A percentile compares a stretch with the other conserved stretches of the same genome.
Evolutionary conservation across 2,797 vertebrate species (phyloP).

Genomic region (Cyclopterus lumpus): DNA sequence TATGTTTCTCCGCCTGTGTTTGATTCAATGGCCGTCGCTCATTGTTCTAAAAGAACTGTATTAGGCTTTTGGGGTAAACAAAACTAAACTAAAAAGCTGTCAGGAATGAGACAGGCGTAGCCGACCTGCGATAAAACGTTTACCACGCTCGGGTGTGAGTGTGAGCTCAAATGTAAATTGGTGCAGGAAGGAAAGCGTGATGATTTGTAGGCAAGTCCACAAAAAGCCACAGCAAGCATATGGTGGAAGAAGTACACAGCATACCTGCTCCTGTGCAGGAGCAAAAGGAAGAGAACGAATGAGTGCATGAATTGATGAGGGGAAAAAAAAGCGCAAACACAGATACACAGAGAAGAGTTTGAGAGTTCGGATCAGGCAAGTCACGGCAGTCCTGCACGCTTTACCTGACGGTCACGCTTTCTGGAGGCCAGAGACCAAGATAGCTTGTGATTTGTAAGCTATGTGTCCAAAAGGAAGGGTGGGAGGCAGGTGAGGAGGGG

Average conservation of each 20-base stretch:
- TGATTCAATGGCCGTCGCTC: conserved; percentile 47
- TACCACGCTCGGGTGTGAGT: conserved; percentile 31
- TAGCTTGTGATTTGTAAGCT: conserved; percentile 91
- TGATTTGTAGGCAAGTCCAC: conserved; percentile 69
- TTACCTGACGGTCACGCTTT: conserved; percentile 91
- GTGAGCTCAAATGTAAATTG: conserved; percentile 55
- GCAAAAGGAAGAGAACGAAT: conserved; percentile 53
- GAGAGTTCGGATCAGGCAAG: conserved; percentile 83
- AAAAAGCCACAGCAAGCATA: conserved; percentile 69
- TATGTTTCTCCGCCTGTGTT: conserved; percentile 33
- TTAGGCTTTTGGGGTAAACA: conserved; percentile 18
- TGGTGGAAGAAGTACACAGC: conserved; percentile 59
- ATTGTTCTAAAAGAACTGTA: conserved; percentile 40
- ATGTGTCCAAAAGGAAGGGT: conserved; percentile 82
- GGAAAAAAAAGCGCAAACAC: conserved; percentile 69
- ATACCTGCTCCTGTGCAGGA: conserved; percentile 66
- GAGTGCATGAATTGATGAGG: conserved; percentile 64
- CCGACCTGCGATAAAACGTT: conserved; percentile 33
- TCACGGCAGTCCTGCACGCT: conserved; percentile 83
- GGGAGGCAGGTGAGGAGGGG: conserved; percentile 73
- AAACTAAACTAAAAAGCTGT: conserved; percentile 18
- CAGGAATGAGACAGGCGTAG: conserved; percentile 18
- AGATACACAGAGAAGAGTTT: conserved; percentile 72
- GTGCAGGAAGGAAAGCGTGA: conserved; percentile 45
- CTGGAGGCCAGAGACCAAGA: conserved; percentile 89